Conservation (phyloP, 2,888 invertebrate species). For the Oligia fasciuncula region DNA sequence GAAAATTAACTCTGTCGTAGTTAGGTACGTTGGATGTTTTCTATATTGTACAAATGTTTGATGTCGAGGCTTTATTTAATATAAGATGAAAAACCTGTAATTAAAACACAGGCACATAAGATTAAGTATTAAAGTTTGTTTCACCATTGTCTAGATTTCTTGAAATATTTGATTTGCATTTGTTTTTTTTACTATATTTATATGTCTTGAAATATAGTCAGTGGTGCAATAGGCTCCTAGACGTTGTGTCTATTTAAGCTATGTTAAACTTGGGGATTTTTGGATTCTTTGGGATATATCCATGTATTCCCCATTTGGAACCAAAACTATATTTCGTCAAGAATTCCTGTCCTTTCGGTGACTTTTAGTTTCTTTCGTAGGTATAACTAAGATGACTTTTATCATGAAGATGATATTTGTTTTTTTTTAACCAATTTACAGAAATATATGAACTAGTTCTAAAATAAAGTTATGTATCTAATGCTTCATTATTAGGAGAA, state of each 20-base stretch:
- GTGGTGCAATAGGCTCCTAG: not conserved
- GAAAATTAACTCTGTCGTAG: slow-evolving; percentile 37
- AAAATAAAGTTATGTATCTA: not conserved
- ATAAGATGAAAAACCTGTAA: slow-evolving; percentile 57
- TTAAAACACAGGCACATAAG: slow-evolving; percentile 55
- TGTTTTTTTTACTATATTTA: too few species aligned
- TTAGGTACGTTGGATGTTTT: slow-evolving; percentile 57
- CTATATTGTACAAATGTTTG: slow-evolving; percentile 58
- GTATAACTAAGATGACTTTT: not conserved
- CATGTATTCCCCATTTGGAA: not conserved
- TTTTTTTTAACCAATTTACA: not conserved
- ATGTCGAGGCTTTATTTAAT: slow-evolving; percentile 57
- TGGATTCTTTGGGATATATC: not conserved
- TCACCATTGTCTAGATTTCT: slow-evolving; percentile 1
- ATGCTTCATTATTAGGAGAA: not conserved
- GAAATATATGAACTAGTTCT: not conserved
- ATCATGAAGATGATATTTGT: not conserved
- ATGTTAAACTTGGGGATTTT: not conserved
- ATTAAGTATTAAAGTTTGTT: slow-evolving; percentile 25
- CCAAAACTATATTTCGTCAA: too few species aligned
- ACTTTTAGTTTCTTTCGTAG: not conserved
- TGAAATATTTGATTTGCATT: not conserved
- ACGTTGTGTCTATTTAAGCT: not conserved
- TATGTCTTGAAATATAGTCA: not conserved
- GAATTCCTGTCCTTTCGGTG: too few species aligned